Percentiles rank a stretch among this genome's conserved stretches.
These are phyloP conservation scores for Leptopilina myrica DNA, from an alignment of 2,888 invertebrate species.

Conservation along the genomic window DNA sequence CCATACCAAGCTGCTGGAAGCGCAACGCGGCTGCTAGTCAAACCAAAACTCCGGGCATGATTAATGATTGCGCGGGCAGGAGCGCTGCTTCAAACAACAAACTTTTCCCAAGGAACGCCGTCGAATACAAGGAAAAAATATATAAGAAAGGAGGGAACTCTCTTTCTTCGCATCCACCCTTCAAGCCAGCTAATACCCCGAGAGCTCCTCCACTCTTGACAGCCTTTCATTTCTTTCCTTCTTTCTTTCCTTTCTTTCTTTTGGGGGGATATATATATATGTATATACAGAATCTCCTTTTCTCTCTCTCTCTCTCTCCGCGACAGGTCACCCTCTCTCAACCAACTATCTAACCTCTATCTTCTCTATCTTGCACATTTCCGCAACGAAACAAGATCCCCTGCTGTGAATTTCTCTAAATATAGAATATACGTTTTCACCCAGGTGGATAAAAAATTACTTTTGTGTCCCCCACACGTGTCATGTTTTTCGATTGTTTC, in stretches of 20 bases:
- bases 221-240: constrained; percentile 72
- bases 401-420: constrained; percentile 26
- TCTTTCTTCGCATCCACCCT: constrained; percentile 76
- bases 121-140: constrained; percentile 73
- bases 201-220: constrained; percentile 66
- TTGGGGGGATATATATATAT: constrained; percentile 16
- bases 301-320: constrained; percentile 35
- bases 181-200: constrained; percentile 73
- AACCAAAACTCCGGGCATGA: constrained; percentile 79
- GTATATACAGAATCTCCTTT: constrained; percentile 35
- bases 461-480: constrained; percentile 5
- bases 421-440: constrained; percentile 8
- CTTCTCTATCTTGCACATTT: constrained; percentile 27
- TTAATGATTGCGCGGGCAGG: constrained; percentile 79
- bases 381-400: constrained; percentile 23
- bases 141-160: constrained; percentile 75
- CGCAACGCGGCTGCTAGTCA: constrained; percentile 69
- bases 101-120: constrained; percentile 80
- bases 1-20: constrained; percentile 32
- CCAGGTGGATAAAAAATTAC: constrained; percentile 14
- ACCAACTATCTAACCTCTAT: constrained; percentile 27
- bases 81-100: constrained; percentile 81
- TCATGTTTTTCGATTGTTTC: not conserved
- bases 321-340: constrained; percentile 39
- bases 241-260: constrained; percentile 58